A percentile compares a stretch with the other conserved stretches of the same genome.
These are phyloP conservation scores for Brachionus plicatilis DNA, from an alignment of 1,140 invertebrate species.

Conservation along the genomic window DNA sequence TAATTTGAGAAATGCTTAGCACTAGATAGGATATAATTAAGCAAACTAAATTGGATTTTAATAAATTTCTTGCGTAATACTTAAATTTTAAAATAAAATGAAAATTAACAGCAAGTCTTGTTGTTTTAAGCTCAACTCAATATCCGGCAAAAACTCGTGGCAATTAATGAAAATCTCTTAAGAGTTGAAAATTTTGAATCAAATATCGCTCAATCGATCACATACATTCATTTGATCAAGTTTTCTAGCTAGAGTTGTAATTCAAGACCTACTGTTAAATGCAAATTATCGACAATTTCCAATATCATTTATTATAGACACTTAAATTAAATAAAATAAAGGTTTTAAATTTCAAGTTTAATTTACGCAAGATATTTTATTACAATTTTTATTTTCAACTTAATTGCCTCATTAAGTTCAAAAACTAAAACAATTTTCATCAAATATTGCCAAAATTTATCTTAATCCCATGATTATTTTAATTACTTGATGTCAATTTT, in stretches of 20 bases:
- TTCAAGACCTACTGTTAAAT: neutral
- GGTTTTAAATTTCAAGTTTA: neutral
- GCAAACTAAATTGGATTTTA: neutral
- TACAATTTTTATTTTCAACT: neutral
- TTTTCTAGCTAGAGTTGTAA: neutral
- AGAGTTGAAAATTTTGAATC: neutral
- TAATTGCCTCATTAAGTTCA: neutral
- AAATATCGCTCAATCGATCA: neutral
- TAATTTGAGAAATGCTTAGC: neutral
- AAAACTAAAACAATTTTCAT: neutral
- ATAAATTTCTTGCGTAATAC: neutral
- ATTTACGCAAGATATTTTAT: neutral
- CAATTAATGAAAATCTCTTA: neutral
- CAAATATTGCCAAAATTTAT: neutral
- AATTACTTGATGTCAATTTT: neutral
- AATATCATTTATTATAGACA: neutral
- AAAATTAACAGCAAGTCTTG: neutral
- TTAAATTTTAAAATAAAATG: neutral
- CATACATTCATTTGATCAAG: neutral
- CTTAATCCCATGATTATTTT: neutral
- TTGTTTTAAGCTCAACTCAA: neutral
- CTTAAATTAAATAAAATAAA: neutral
- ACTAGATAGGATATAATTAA: neutral
- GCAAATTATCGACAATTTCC: neutral
- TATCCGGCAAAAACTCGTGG: neutral